Percentiles rank a stretch among this genome's conserved stretches.
Conservation (phyloP, 2,888 invertebrate species). For the Diogma glabrata region DNA sequence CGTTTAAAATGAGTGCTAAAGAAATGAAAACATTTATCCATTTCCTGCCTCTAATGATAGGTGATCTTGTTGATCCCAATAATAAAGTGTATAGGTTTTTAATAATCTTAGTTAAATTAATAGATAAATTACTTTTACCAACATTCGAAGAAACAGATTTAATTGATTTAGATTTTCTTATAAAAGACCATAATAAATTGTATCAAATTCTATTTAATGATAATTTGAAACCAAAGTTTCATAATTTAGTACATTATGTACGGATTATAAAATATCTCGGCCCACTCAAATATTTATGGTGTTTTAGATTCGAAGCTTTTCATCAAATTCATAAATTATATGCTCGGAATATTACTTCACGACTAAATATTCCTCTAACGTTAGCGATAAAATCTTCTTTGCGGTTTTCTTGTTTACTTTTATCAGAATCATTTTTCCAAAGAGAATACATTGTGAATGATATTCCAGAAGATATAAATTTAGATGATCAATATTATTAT, state of each 20-base stretch:
- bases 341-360: constrained; percentile 16
- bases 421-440: too few species aligned
- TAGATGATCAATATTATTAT: too few species aligned
- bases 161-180: constrained; percentile 12
- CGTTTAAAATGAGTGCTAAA: constrained; percentile 15
- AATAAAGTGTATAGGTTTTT: constrained; percentile 4
- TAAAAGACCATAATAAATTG: constrained; percentile 13
- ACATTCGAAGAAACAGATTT: constrained; percentile 12
- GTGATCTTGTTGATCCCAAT: constrained; percentile 14
- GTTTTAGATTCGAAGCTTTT: constrained; percentile 14
- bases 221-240: constrained; percentile 15
- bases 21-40: constrained; percentile 15
- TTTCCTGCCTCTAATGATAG: constrained; percentile 14
- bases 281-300: background rate
- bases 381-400: constrained; percentile 17
- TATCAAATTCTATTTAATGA: constrained; percentile 8
- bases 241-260: constrained; percentile 15
- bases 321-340: constrained; percentile 16
- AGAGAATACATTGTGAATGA: too few species aligned
- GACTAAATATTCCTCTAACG: constrained; percentile 16
- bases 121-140: constrained; percentile 13
- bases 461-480: too few species aligned
- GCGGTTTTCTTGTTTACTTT: too few species aligned
- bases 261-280: background rate
- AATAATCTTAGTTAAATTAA: background rate